These are phyloP conservation scores for Trachops cirrhosus DNA, from an alignment of 2,797 vertebrate genomes.

Conservation along the genomic window DNA sequence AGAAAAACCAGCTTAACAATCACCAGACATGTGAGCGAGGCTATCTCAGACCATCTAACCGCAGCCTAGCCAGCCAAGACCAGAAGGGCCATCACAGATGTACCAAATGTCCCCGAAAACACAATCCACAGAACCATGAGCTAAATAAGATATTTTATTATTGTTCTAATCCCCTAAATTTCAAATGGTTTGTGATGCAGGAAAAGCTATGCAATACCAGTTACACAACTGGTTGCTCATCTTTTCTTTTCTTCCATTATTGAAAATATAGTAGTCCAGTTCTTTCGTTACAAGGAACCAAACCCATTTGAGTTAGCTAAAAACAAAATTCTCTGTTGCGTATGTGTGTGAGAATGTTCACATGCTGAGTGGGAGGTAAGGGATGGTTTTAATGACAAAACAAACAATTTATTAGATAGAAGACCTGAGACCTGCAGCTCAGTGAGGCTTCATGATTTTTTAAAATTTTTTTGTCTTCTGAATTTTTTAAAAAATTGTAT, in stretches of 20 bases:
- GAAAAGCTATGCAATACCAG: background rate
- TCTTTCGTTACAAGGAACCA: constrained; percentile 18
- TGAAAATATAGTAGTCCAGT: background rate
- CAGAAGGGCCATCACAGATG: background rate
- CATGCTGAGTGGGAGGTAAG: background rate
- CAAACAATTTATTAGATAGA: background rate
- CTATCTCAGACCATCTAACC: background rate
- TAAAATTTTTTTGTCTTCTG: too few species aligned
- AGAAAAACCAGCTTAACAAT: background rate
- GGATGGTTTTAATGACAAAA: background rate
- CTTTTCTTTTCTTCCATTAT: background rate
- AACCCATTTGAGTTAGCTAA: background rate
- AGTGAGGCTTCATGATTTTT: background rate
- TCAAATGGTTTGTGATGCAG: background rate
- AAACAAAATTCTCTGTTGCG: background rate
- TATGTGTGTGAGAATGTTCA: background rate
- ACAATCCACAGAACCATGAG: background rate
- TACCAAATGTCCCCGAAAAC: background rate
- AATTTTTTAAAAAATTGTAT: too few species aligned
- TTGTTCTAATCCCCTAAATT: background rate
- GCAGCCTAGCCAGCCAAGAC: background rate
- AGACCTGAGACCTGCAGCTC: background rate
- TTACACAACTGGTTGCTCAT: background rate
- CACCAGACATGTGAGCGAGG: background rate
- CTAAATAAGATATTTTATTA: background rate